Evolutionary conservation across 2,888 invertebrate species (phyloP).

Genomic region (Glaucopsyche alexis): DNA sequence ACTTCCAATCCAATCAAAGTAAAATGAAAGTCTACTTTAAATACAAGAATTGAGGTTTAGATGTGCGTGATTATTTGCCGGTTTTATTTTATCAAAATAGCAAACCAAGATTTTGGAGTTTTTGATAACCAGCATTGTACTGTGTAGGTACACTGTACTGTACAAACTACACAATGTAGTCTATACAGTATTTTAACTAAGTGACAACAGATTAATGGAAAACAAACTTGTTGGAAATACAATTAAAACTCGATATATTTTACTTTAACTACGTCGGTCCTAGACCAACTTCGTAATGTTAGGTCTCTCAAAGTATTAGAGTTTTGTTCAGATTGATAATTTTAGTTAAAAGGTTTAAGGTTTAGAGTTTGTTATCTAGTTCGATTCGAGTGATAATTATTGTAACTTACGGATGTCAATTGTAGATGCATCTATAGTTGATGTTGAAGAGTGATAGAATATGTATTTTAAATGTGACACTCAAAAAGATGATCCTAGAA

Average conservation of each 20-base stretch:
- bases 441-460: not conserved
- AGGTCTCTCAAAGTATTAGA: slow-evolving; percentile 1
- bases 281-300: not conserved
- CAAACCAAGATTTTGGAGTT: too few relatives aligned
- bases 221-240: not conserved
- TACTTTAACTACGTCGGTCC: not conserved
- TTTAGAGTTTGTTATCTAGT: not conserved
- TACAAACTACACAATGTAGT: not conserved
- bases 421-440: too few relatives aligned
- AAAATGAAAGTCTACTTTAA: too few relatives aligned
- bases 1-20: too few relatives aligned
- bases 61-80: too few relatives aligned
- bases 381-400: not conserved
- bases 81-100: too few relatives aligned
- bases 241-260: slow-evolving; percentile 13
- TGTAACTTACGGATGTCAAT: not conserved
- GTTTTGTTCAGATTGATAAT: slow-evolving; percentile 8
- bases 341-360: not conserved
- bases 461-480: too few relatives aligned
- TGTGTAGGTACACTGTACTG: too few relatives aligned
- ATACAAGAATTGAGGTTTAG: too few relatives aligned
- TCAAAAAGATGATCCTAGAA: too few relatives aligned
- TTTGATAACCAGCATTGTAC: not conserved
- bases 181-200: not conserved
- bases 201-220: slow-evolving; percentile 1